Evolutionary conservation across 64 coral and sea anemone species (phyloP).

Genomic region (Stichodactyla mertensii): DNA sequence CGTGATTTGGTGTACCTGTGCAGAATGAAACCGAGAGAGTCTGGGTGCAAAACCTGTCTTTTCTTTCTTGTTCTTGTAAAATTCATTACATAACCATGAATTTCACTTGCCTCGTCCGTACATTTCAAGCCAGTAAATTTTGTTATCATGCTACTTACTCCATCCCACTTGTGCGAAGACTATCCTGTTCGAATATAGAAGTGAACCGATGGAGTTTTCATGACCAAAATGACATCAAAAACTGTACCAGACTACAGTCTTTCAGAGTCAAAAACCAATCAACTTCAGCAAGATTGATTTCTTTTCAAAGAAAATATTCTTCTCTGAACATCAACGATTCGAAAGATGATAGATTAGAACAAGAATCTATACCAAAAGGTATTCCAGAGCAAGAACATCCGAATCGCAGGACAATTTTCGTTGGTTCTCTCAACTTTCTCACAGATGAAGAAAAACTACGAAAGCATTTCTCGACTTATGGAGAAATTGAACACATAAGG

Average conservation of each 20-base stretch:
- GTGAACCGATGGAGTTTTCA: neutral
- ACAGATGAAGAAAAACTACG: neutral
- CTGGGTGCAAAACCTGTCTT: no score
- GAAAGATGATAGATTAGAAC: neutral
- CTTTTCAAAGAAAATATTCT: neutral
- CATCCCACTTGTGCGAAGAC: neutral
- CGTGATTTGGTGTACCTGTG: no score
- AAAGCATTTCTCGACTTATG: neutral
- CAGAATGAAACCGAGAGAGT: no score
- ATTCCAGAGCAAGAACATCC: neutral
- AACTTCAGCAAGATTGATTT: neutral
- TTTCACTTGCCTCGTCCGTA: neutral
- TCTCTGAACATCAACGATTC: neutral
- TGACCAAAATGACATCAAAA: neutral
- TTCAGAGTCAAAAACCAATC: neutral
- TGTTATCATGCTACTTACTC: neutral
- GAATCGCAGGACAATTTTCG: neutral
- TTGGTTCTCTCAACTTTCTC: neutral
- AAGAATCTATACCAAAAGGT: neutral
- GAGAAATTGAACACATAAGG: neutral
- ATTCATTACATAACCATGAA: neutral
- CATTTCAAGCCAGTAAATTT: constrained; percentile 10
- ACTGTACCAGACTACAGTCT: neutral
- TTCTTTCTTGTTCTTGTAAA: no score
- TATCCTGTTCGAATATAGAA: neutral